A percentile compares a stretch with the other conserved stretches of the same genome.
phyloP scores from a whole-genome alignment of 2,888 invertebrate genomes.

The Philopedon plagiatum region DNA sequence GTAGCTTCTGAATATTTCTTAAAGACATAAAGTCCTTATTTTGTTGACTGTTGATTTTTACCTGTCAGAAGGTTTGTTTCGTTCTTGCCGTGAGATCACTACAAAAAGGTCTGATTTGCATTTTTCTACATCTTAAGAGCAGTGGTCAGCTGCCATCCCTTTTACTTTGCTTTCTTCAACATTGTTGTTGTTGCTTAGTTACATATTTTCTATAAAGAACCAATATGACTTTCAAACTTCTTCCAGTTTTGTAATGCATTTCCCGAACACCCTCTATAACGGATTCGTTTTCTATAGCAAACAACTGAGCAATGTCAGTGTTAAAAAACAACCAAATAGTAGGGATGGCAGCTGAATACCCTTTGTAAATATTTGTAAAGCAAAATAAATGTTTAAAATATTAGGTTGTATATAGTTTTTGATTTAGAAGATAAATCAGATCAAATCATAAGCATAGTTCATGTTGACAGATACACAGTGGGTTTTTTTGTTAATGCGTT shows the following conservation, averaged over 20 bases:
- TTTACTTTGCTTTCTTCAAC: no score
- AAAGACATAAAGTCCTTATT: constrained; percentile 24
- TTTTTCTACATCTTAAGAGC: constrained; percentile 37
- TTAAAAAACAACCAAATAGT: no score
- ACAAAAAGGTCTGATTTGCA: constrained; percentile 42
- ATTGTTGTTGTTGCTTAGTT: no score
- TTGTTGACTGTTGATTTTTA: constrained; percentile 44
- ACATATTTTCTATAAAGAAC: no score
- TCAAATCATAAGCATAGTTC: background rate
- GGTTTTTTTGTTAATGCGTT: constrained; percentile 12
- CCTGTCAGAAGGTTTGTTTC: constrained; percentile 34
- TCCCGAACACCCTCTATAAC: no score
- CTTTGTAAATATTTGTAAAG: background rate
- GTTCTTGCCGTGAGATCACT: constrained; percentile 39
- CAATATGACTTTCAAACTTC: no score
- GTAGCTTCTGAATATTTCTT: constrained; percentile 23
- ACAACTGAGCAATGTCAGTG: no score
- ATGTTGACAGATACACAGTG: constrained; percentile 1
- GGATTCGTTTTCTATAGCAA: no score
- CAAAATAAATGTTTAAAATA: constrained; percentile 21
- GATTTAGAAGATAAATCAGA: constrained; percentile 2
- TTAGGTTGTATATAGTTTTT: background rate
- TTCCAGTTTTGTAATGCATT: no score
- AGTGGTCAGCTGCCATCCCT: no score
- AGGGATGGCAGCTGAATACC: no score